Evolutionary conservation across 2,797 vertebrate species (phyloP).

Genomic region (Premnoplex brunnescens): DNA sequence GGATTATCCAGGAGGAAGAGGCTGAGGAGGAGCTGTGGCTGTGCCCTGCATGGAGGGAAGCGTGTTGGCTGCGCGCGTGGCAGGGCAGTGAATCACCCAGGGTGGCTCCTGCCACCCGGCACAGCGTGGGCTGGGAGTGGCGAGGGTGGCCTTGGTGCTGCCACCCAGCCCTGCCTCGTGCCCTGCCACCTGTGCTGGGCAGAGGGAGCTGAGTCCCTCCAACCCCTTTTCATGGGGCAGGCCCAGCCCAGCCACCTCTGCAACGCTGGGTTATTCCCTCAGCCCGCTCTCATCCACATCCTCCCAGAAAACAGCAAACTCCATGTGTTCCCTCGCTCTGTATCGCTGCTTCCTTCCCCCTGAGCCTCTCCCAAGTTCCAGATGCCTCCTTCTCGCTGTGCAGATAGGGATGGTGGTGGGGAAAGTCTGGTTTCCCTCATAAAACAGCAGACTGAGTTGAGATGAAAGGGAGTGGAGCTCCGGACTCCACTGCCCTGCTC

Average conservation of each 20-base stretch:
- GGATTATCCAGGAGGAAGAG: not conserved
- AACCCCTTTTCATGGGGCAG: not conserved
- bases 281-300: accelerated
- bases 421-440: not conserved
- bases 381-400: accelerated
- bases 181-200: not conserved
- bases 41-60: accelerated
- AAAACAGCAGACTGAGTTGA: not conserved
- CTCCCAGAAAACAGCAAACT: not conserved
- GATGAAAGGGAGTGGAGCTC: not conserved
- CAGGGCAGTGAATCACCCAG: not conserved
- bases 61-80: not conserved
- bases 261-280: not conserved
- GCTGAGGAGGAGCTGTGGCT: not conserved
- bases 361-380: not conserved
- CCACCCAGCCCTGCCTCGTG: not conserved
- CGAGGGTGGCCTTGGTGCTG: not conserved
- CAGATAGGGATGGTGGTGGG: accelerated
- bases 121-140: not conserved
- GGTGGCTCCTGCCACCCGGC: not conserved
- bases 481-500: accelerated
- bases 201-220: not conserved
- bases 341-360: accelerated
- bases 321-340: accelerated
- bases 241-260: not conserved